Evolutionary conservation across 2,113 vertebrate genomes (phyloP).

Genomic region (Oostethus manadensis): DNA sequence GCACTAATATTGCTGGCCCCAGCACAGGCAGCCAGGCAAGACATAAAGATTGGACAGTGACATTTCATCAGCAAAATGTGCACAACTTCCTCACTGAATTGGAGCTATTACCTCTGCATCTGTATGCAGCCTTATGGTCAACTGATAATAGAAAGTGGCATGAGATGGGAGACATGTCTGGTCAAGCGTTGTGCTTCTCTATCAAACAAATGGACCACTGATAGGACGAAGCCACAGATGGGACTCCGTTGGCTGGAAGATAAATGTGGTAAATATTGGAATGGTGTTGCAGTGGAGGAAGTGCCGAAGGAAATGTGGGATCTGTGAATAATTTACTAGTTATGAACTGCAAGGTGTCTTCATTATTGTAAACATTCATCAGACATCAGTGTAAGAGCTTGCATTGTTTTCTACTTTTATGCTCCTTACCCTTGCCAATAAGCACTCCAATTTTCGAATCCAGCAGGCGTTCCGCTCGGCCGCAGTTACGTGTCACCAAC

Average conservation of each 20-base stretch:
- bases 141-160: slow-evolving; percentile 24
- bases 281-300: slow-evolving; percentile 14
- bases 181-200: slow-evolving; percentile 12
- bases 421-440: slow-evolving; percentile 88
- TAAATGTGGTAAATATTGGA: slow-evolving; percentile 12
- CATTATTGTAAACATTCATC: slow-evolving; percentile 15
- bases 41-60: no score
- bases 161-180: slow-evolving; percentile 29
- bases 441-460: slow-evolving; percentile 97
- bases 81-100: background rate
- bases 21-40: no score
- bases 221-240: slow-evolving; percentile 24
- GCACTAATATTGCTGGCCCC: no score
- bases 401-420: background rate
- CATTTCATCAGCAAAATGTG: background rate
- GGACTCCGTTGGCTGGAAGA: slow-evolving; percentile 8
- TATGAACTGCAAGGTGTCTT: slow-evolving; percentile 25
- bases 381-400: background rate
- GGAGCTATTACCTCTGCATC: slow-evolving; percentile 2
- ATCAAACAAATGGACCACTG: slow-evolving; percentile 18
- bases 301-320: slow-evolving; percentile 6
- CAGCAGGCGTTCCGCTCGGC: slow-evolving; percentile 85
- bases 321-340: slow-evolving; percentile 17
- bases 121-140: slow-evolving; percentile 13
- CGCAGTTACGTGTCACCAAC: slow-evolving; percentile 87